A percentile compares a stretch with the other conserved stretches of the same genome.
Conservation (phyloP, 2,113 vertebrate species). For the Willisornis vidua region DNA sequence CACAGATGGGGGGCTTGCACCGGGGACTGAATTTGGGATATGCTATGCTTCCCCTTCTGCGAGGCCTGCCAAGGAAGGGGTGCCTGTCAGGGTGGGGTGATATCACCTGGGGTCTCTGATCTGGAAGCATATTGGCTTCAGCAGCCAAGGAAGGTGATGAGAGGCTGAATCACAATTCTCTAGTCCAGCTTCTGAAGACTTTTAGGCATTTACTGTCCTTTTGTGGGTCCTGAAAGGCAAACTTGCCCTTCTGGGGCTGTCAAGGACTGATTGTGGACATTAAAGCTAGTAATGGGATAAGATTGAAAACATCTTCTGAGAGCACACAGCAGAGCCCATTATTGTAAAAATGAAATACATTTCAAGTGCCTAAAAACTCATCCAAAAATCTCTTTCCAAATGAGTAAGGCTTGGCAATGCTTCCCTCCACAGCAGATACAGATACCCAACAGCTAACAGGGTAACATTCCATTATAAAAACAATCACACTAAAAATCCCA, state of each 20-base stretch:
- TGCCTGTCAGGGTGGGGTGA: accelerated
- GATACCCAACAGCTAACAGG: not conserved
- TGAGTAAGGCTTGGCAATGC: constrained; percentile 3
- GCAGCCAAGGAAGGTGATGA: not conserved
- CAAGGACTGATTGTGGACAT: not conserved
- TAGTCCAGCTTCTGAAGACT: not conserved
- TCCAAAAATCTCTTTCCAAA: constrained; percentile 28
- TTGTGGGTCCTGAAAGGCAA: not conserved
- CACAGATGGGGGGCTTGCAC: not conserved
- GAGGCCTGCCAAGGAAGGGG: not conserved
- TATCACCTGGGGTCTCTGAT: not conserved
- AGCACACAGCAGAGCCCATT: not conserved
- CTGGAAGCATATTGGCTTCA: not conserved
- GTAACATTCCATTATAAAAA: not conserved
- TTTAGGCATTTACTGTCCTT: not conserved
- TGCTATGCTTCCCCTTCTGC: not conserved
- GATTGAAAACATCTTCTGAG: constrained; percentile 17
- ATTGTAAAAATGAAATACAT: constrained; percentile 35
- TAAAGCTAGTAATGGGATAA: constrained; percentile 26
- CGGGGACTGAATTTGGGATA: not conserved
- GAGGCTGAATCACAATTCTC: not conserved
- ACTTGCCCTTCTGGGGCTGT: not conserved
- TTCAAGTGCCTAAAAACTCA: constrained; percentile 23
- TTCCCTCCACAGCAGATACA: not conserved
- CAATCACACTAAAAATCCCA: not conserved